Evolutionary conservation across 2,797 vertebrate species (phyloP), one percentile per base, ranked within the genome.

Genomic region (Periophthalmus magnuspinnatus): DNA sequence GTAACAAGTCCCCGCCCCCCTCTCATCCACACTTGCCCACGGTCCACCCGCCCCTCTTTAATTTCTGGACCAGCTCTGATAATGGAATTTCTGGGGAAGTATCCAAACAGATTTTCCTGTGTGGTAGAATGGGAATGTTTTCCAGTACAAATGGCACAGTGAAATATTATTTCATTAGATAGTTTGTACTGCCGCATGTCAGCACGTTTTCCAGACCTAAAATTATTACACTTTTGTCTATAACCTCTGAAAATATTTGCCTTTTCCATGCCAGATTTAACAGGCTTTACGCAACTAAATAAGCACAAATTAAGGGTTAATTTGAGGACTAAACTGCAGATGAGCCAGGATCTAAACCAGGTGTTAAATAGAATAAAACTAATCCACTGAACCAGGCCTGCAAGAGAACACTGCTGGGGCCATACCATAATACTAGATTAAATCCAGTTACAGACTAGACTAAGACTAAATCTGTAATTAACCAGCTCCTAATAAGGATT

Each of bases 31-130:
- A 67, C 71, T 76, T 77, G 58, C 74, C 69, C 76, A 60, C 80
- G 63, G 64, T 80, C 78, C 79, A 66, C 77, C 74, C 71, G 65
- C 80, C 71, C 81, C 62, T 22, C 55, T 16, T 59, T 84, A 33
- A 71, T 74, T 85, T 88, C 87, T 91, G 87, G 84, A 81, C 77
- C 14, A 68, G 72, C 69, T 55, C 71, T 65, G 87, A 90, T 88
- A 88, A 87, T 85, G 82, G 81, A 81, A 85, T 87, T 87, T 88
- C 74, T 41, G 68, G 77, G 74, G 61, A 76, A 72, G 69, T 69
- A 67, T 88, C 80, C 84, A 87, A 86, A 78, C 77, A 83, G 64
- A 68, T 62, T 65, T 67, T 50, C 55, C 81, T 36, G 72, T 47
- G 72, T 68, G 68, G 72, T 77, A 73, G 75, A 70, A 8, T 75